Conservation (phyloP, 2,797 vertebrate species). For the Leptoclinus maculatus region DNA sequence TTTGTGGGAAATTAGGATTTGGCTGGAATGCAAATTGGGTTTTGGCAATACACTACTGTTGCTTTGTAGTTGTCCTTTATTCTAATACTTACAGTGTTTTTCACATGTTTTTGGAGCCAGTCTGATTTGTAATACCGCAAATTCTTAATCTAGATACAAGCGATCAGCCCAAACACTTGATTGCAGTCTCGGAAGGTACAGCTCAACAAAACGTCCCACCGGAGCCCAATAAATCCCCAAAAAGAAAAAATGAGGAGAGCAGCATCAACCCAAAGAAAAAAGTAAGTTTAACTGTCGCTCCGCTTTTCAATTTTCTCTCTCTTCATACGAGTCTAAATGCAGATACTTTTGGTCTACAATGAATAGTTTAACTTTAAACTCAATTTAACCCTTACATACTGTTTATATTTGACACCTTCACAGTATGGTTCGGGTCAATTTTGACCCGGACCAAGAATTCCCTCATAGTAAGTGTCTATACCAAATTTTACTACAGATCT, state of each 20-base stretch:
- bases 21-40: constrained; percentile 4
- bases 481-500: too few species aligned
- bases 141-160: constrained; percentile 26
- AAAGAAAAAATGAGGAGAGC: constrained; percentile 70
- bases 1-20: neutral
- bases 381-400: too few species aligned
- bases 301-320: neutral
- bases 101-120: neutral
- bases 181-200: constrained; percentile 24
- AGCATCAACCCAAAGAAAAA: constrained; percentile 57
- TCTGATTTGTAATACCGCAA: neutral
- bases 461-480: too few species aligned
- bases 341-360: neutral
- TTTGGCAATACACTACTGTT: neutral
- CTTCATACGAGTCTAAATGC: neutral
- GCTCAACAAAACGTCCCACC: neutral
- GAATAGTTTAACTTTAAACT: neutral
- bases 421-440: too few species aligned
- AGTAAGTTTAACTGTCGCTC: constrained; percentile 43
- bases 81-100: neutral
- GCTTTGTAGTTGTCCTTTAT: neutral
- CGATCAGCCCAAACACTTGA: constrained; percentile 40
- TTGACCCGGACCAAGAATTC: too few species aligned
- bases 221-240: constrained; percentile 40
- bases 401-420: too few species aligned